Evolutionary conservation across 2,797 vertebrate species (phyloP), one percentile per base, ranked within the genome.

Genomic region (Xerus rutilus): DNA sequence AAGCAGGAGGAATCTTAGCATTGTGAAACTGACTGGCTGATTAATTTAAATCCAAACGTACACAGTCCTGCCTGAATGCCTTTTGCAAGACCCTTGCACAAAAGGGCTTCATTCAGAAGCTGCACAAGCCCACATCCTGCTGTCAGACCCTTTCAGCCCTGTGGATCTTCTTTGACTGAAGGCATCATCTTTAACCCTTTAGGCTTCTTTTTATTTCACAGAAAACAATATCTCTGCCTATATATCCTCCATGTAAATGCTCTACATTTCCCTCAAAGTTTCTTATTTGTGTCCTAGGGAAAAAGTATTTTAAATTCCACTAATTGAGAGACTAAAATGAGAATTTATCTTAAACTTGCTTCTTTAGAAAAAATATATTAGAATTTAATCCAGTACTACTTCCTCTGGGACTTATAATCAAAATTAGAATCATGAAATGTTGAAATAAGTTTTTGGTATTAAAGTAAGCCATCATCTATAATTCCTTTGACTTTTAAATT

Each of bases 361-460:
- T 94, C 76, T 97, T 94, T 96, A 96, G 86, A 82, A 95, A 95
- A 93, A 94, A 30, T 77, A 9, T 86, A 91, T 96, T 95, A 96
- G 87, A 86, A 90, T 43, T 96, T 97, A 95, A 96, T 96, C 92
- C 83, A 81, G 70, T 9, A 17, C 21, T 94, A 95, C 25, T 94
- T 95, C 96, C 49, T 91, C 57, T 64, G 89, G 87, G 94, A 94
- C 83, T 96, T 84, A 35, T 15, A 96, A 97, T 97, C 96, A 98
- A 93, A 97, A 96, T 97, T 94, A 92, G 73, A 97, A 96, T 96
- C 86, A 49, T 72, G 87, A 87, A 92, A 86, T 73, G 64, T 73
- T 43, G 86, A 96, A 97, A 83, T 96, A 92, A 88, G 47, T 89
- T 93, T 94, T 76, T 52, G 86, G 18, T 86, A 81, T 94, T 92